Evolutionary conservation across 2,113 vertebrate species (phyloP), one percentile per base, ranked within the genome.

Genomic region (Petromus typicus): DNA sequence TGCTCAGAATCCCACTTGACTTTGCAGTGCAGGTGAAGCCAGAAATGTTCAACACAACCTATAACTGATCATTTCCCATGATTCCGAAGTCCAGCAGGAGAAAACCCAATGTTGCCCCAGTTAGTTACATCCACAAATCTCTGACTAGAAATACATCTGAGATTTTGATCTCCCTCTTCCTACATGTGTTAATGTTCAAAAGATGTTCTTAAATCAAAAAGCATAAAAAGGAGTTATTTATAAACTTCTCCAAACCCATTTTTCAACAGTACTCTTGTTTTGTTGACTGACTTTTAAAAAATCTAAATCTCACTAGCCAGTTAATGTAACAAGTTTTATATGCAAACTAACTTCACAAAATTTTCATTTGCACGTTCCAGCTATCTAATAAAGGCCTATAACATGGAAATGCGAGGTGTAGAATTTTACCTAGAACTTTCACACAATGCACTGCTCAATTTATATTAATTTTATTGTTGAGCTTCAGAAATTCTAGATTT

Each of bases 341-440:
- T 64, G 25, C 78, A 64, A 94, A 67, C 12, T 48, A 73, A 51
- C 3, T 75, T 75, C 69, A 79, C 83, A 92, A 69, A 83, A 67
- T n/a, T 75, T 89, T 34, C 30, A 86, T 75, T 94, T 90, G 23
- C 51, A 73, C 59, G 85, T 93, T 66, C 54, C 1, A 82, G 9
- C 54, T 90, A 34, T 82, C 34, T 22, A 7, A 54, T 54, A 94
- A 51, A 89, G 57, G 27, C 17, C 56, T 91, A 80, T 83, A 83
- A 93, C 87, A 59, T 37, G 20, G 22, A 56, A 9, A 57, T 30
- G 23, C 43, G 3, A 14, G 71, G 43, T 54, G 0, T 91, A 95
- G 87, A 88, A 37, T 13, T 86, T 81, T 87, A 43, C 73, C 13
- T 87, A 30, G 20, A 94, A 89, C 13, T 93, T 94, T 93, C 59